phyloP scores from a whole-genome alignment of 2,113 vertebrate genomes.

The Ahaetulla prasina region DNA sequence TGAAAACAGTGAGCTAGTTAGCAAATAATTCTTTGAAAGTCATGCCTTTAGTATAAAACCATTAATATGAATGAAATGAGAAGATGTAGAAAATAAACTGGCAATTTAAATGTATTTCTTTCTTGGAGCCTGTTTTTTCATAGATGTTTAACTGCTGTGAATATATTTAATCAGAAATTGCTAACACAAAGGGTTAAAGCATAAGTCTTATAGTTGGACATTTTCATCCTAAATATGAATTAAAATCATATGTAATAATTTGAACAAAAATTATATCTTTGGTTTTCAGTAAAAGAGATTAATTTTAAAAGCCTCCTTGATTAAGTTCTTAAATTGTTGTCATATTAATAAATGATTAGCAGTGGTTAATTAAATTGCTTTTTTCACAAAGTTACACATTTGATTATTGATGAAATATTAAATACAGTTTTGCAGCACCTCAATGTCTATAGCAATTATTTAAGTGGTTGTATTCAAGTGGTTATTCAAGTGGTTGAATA shows the following conservation, averaged over 20 bases:
- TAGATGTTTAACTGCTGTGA: not conserved
- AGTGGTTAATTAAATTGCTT: not conserved
- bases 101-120: not conserved
- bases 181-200: not conserved
- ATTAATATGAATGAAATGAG: not conserved
- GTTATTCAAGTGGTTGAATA: too few species aligned
- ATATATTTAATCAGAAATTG: not conserved
- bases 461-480: too few species aligned
- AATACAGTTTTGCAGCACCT: not conserved
- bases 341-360: not conserved
- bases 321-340: not conserved
- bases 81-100: not conserved
- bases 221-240: not conserved
- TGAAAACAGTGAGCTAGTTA: not conserved
- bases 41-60: not conserved
- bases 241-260: not conserved
- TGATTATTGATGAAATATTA: conserved; percentile 10
- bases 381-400: not conserved
- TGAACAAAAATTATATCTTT: not conserved
- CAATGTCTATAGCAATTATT: not conserved
- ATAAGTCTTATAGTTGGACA: not conserved
- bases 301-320: not conserved
- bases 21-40: not conserved
- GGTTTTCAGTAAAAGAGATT: not conserved
- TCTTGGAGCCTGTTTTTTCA: not conserved